These are phyloP conservation scores for Bubo bubo DNA, from an alignment of 2,113 vertebrate species.

Conservation along the genomic window DNA sequence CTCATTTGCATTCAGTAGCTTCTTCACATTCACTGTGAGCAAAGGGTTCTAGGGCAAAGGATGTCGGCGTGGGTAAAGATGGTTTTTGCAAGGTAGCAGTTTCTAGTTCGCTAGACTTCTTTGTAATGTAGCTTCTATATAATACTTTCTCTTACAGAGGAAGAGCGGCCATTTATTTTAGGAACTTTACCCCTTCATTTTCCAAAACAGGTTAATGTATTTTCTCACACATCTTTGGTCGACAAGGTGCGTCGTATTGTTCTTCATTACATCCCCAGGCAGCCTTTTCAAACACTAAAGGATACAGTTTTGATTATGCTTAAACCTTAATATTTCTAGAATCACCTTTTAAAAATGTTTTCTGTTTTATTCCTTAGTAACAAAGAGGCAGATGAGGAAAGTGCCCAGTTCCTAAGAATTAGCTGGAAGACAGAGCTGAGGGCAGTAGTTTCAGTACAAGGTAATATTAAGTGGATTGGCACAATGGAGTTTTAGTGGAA, in stretches of 20 bases:
- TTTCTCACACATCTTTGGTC: neutral
- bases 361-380: neutral
- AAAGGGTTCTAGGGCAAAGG: neutral
- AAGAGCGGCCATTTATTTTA: neutral
- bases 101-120: neutral
- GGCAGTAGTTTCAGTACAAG: neutral
- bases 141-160: neutral
- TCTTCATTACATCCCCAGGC: neutral
- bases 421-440: neutral
- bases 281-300: neutral
- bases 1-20: slow-evolving; percentile 54
- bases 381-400: neutral
- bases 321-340: neutral
- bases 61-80: neutral
- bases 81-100: neutral
- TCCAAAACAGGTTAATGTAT: neutral
- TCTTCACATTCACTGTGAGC: neutral
- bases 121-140: neutral
- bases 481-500: neutral
- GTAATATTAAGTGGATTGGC: neutral
- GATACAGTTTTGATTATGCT: neutral
- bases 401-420: neutral
- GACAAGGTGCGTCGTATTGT: neutral
- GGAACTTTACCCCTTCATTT: neutral
- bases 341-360: neutral